Conservation (phyloP, 2,888 invertebrate genomes). For the Nymphalis c-album region DNA sequence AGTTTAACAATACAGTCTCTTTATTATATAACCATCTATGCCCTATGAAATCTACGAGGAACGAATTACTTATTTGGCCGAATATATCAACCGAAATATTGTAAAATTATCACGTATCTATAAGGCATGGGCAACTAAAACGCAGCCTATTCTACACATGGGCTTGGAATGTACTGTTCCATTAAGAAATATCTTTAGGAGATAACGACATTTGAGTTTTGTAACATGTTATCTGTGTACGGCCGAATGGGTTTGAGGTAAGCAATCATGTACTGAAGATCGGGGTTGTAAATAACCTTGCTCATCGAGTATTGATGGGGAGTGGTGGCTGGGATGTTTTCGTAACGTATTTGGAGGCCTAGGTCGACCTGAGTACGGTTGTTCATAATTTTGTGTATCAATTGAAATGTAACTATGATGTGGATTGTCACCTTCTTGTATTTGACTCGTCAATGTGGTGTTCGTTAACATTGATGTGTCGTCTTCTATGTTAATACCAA, state of each 20-base stretch:
- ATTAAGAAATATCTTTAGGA: conserved; percentile 70
- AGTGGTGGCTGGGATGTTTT: conserved; percentile 70
- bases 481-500: conserved; percentile 79
- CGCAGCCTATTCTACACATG: conserved; percentile 71
- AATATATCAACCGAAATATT: conserved; percentile 56
- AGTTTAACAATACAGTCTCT: conserved; percentile 68
- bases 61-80: conserved; percentile 63
- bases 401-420: conserved; percentile 87
- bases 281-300: conserved; percentile 80
- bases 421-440: conserved; percentile 83
- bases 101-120: conserved; percentile 64
- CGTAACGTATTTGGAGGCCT: conserved; percentile 74
- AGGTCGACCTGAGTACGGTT: conserved; percentile 72
- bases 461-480: conserved; percentile 83
- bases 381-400: conserved; percentile 80
- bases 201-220: conserved; percentile 63
- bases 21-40: conserved; percentile 50
- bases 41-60: conserved; percentile 57
- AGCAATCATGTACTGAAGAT: conserved; percentile 76
- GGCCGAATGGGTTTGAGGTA: conserved; percentile 76
- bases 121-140: conserved; percentile 71
- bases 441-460: conserved; percentile 83
- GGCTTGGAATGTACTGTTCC: conserved; percentile 76
- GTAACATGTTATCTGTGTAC: conserved; percentile 70
- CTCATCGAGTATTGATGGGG: conserved; percentile 76